Percentiles rank a stretch among this genome's conserved stretches.
phyloP scores from a whole-genome alignment of 2,113 vertebrate species.

The Thunnus thynnus region DNA sequence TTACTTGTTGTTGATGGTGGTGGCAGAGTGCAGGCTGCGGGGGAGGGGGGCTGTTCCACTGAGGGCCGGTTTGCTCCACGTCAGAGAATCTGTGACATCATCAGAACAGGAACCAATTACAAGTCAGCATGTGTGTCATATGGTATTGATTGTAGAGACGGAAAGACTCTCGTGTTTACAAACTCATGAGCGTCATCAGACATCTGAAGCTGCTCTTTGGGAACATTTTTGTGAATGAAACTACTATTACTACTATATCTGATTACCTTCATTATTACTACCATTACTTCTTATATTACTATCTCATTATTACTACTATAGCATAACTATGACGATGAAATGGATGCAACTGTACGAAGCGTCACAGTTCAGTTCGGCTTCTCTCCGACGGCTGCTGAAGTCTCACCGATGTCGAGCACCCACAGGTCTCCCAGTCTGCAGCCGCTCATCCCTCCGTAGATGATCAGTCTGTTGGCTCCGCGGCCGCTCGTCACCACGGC shows the following conservation, averaged over 20 bases:
- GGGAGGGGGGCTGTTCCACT: conserved; percentile 88
- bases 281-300: too few species aligned
- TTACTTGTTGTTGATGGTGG: conserved; percentile 91
- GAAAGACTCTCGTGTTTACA: too few species aligned
- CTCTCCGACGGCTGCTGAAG: neutral
- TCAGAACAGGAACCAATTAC: conserved; percentile 13
- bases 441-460: conserved; percentile 93
- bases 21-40: conserved; percentile 90
- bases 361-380: too few species aligned
- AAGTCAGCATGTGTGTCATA: neutral
- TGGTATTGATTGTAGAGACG: too few species aligned
- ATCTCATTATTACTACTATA: too few species aligned
- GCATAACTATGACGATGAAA: too few species aligned
- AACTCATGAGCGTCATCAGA: too few species aligned
- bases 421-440: conserved; percentile 92
- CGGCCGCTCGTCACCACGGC: conserved; percentile 88
- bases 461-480: conserved; percentile 79
- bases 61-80: conserved; percentile 89
- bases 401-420: conserved; percentile 89
- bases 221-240: too few species aligned
- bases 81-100: conserved; percentile 85
- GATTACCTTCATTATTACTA: too few species aligned
- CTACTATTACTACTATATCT: too few species aligned
- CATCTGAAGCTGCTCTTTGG: too few species aligned
- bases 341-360: too few species aligned